These are phyloP conservation scores for Streptopelia turtur DNA, from an alignment of 2,797 vertebrate species.

Conservation along the genomic window DNA sequence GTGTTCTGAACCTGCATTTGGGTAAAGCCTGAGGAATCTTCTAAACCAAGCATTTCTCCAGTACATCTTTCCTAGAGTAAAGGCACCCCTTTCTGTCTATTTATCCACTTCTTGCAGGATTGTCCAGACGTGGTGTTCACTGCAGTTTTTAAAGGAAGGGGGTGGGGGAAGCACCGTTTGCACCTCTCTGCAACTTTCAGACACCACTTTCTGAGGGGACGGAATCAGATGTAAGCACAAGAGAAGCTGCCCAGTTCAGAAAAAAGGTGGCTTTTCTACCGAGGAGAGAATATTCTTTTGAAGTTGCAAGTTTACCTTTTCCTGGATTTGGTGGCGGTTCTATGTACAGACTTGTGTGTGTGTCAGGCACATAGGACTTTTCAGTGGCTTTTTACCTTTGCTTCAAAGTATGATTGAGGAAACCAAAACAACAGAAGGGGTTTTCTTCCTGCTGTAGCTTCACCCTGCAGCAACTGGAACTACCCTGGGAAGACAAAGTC, in stretches of 20 bases:
- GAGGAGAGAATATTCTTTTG: neutral
- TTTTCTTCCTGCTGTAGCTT: neutral
- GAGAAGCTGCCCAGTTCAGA: neutral
- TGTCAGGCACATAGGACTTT: neutral
- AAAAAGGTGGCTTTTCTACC: neutral
- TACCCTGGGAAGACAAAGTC: neutral
- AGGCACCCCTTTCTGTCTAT: neutral
- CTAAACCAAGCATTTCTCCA: neutral
- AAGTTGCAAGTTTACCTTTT: neutral
- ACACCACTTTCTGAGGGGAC: neutral
- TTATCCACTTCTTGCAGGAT: neutral
- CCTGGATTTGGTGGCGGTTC: neutral
- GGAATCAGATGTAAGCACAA: neutral
- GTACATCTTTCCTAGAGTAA: neutral
- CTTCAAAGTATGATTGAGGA: neutral
- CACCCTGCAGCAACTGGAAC: neutral
- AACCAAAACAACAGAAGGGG: neutral
- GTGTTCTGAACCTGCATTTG: neutral
- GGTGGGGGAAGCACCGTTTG: neutral
- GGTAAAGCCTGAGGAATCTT: neutral
- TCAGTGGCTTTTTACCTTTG: neutral
- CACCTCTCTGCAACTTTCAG: neutral
- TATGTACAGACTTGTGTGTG: rapidly evolving
- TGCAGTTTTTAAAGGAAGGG: neutral
- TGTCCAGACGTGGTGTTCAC: rapidly evolving